A percentile compares a stretch with the other conserved stretches of the same genome.
Evolutionary conservation across 2,888 invertebrate species (phyloP).

Genomic region (Holacanthella duospinosa): DNA sequence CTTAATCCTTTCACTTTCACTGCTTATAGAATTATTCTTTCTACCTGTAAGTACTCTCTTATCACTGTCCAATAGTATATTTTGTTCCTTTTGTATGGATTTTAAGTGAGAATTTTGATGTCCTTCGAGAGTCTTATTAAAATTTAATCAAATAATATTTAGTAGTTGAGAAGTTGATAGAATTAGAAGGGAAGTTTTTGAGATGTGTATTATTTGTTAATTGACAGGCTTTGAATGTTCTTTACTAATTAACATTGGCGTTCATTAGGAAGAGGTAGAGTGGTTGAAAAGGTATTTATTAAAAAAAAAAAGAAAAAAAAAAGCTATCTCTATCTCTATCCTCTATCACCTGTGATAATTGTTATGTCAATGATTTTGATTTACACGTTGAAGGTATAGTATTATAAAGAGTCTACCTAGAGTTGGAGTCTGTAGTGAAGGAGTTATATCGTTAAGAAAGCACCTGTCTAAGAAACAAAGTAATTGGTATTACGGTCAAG

Average conservation of each 20-base stretch:
- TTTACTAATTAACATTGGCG: background rate
- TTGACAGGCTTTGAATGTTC: too few species aligned
- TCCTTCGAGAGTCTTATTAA: too few species aligned
- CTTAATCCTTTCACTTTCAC: too few species aligned
- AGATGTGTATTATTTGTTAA: too few species aligned
- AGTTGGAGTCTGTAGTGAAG: background rate
- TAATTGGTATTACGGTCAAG: background rate
- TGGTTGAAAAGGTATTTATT: background rate
- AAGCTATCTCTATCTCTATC: background rate
- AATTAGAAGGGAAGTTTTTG: too few species aligned
- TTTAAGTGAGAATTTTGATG: too few species aligned
- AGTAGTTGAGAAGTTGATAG: too few species aligned
- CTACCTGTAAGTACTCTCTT: too few species aligned
- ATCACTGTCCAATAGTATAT: too few species aligned
- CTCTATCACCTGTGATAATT: background rate
- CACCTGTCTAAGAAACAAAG: background rate
- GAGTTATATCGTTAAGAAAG: background rate
- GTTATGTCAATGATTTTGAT: constrained; percentile 3
- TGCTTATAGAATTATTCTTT: too few species aligned
- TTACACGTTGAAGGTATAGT: background rate
- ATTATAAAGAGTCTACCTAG: background rate
- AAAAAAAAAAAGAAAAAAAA: background rate
- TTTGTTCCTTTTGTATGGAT: too few species aligned
- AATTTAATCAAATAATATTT: too few species aligned
- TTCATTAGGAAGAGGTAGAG: background rate